Base-by-base conservation (phyloP, 2,888 invertebrate species). In the Drosophila mercatorum region DNA sequence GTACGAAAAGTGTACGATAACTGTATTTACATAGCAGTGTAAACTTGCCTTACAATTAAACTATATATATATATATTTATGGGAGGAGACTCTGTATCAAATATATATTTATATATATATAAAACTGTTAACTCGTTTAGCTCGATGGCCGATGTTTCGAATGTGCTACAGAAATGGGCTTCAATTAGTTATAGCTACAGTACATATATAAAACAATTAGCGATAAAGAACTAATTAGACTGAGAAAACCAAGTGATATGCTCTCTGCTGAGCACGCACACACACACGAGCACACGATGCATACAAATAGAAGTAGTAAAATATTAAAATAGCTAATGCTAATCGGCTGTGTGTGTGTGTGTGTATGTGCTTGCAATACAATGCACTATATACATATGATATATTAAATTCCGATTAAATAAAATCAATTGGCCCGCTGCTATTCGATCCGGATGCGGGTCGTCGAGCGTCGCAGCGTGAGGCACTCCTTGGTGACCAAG, bases 401-500 rank as follows among this genome's bases (percentile, higher is more conserved):
- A 55, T 58, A 62, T 62, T 55, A 38, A 28, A 38, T 62, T 64
- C 31, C 17, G 22, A 26, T 40, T 10, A 49, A 64, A 49, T 62
- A 41, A 57, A 52, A 64, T 75, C 31, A 62, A 64, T 60, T 34
- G 22, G 11, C 65, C 64, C 66, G 61, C 51, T 86, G 85, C 76
- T 91, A 91, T 83, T 92, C 91, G 60, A 92, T 91, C 17, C 91
- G 84, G 70, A 91, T 92, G 53, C 92, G 86, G n/a, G 80, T 75
- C 7, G 71, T 14, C 34, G 91, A 89, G 17, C 91, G 88, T 14
- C 90, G 87, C 55, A 85, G 56, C 34, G 83, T 84, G 14, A 75
- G 59, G 38, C 94, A 77, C 86, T 94, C 94, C 59, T 93, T 93
- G 75, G 92, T 87, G 4, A 94, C 94, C 75, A 94, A 93, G 92